Evolutionary conservation across 2,113 vertebrate species (phyloP), one percentile per base, ranked within the genome.

Genomic region (Shinisaurus crocodilurus): DNA sequence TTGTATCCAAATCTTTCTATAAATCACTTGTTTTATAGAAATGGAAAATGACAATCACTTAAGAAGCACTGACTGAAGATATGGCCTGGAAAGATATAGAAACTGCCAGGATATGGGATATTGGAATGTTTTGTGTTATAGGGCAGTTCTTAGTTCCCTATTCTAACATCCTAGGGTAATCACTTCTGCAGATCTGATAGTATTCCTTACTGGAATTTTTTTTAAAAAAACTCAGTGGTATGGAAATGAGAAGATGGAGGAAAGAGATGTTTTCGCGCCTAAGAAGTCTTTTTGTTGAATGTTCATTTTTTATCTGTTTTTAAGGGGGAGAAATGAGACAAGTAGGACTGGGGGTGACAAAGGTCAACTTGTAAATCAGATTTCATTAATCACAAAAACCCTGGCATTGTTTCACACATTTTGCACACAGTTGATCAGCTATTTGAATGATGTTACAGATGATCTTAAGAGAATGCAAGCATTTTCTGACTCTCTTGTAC

Each of bases 401-500:
- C 45, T 88, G 79, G 77, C 83, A 79, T 89, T 63, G 27, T 40
- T 81, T 91, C 84, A 82, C 16, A 0, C 12, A 69, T 75, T 57
- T 77, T 82, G 34, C 7, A 48, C 76, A 27, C n/a, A 4, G 40
- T 76, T 93, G 90, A 86, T 86, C 88, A 93, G 3, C 82, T 29
- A 20, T 84, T 95, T 87, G 37, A 63, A 88, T 40, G 1, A 0
- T 9, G 1, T 81, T 90, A 65, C 5, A 72, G 82, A 92, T 93
- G 18, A 67, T 88, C 84, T 94, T 95, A 18, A 88, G 90, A 92
- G 69, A 93, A 89, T 92, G 65, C n/a, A 20, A 75, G 75, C 6
- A 40, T 91, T 95, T 95, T 87, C 90, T 92, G 87, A 93, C 75
- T 95, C 75, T 95, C 91, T 90, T 85, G 18, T 93, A 25, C 80